Conservation (phyloP, 1,140 invertebrate species). For the Drosophila novamexicana region DNA sequence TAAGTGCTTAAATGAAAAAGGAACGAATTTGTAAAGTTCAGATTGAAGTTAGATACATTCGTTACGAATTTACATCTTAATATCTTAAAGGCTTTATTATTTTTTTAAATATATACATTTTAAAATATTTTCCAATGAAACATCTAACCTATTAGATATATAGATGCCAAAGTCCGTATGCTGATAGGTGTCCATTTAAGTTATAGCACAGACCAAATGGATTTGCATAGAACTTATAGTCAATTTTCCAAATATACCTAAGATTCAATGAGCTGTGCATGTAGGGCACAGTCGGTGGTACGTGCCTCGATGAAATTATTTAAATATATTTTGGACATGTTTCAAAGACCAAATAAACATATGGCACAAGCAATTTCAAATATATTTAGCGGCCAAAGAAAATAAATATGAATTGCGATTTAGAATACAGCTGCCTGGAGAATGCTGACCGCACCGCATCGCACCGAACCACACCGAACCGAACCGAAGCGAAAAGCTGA, state of each 20-base stretch:
- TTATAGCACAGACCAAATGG: not conserved
- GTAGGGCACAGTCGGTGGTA: conserved; percentile 7
- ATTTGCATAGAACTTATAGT: no score
- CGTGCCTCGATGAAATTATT: conserved; percentile 25
- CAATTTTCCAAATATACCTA: not conserved
- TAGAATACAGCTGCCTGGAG: conserved; percentile 34
- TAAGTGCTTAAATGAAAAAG: no score
- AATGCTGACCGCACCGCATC: not conserved
- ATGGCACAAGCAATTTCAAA: conserved; percentile 26
- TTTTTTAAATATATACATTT: no score
- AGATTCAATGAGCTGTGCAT: not conserved
- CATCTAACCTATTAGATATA: not conserved
- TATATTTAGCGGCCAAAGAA: conserved; percentile 29
- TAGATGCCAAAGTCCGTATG: not conserved
- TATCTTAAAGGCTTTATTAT: no score
- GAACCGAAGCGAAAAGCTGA: not conserved
- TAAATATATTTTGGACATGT: conserved; percentile 40
- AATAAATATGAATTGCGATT: conserved; percentile 35
- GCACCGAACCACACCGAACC: no score
- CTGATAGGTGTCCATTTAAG: not conserved
- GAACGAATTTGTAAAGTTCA: no score
- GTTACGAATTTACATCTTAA: no score
- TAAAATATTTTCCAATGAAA: no score
- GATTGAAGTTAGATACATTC: no score
- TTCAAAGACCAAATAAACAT: conserved; percentile 33